Conservation (phyloP, 1,140 invertebrate species). For the Ips typographus region DNA sequence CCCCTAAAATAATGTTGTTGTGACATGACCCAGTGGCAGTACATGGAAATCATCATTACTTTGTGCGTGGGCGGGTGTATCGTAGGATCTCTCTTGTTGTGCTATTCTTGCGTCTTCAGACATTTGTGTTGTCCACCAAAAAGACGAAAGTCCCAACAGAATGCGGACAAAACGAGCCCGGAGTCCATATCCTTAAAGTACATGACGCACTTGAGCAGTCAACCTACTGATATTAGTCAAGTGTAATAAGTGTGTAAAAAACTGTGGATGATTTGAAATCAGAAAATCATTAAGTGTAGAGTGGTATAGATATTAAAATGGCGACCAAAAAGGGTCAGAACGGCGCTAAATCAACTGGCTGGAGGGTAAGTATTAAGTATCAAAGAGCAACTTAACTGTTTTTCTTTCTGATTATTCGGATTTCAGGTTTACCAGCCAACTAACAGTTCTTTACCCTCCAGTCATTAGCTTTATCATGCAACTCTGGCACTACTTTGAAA, state of each 20-base stretch:
- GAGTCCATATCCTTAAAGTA: constrained; percentile 38
- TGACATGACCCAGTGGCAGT: constrained; percentile 30
- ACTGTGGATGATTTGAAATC: background rate
- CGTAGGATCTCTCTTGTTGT: constrained; percentile 27
- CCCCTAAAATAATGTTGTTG: background rate
- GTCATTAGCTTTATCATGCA: constrained; percentile 1
- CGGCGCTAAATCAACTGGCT: no score
- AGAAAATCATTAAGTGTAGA: no score
- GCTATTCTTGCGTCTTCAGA: constrained; percentile 35
- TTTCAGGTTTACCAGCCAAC: no score
- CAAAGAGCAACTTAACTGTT: no score
- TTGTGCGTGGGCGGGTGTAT: constrained; percentile 34
- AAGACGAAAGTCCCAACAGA: constrained; percentile 20
- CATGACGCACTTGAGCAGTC: constrained; percentile 35
- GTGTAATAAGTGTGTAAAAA: constrained; percentile 3
- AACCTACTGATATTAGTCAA: constrained; percentile 37
- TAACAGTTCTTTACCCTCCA: no score
- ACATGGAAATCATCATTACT: constrained; percentile 35
- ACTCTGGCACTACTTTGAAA: constrained; percentile 11
- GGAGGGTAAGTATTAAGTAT: no score
- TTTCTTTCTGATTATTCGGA: no score
- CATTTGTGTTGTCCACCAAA: constrained; percentile 30
- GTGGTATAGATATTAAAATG: no score
- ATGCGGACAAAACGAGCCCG: constrained; percentile 18
- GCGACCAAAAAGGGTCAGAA: background rate